phyloP scores from a whole-genome alignment of 1,140 invertebrate genomes.

The Aphelinus certus region DNA sequence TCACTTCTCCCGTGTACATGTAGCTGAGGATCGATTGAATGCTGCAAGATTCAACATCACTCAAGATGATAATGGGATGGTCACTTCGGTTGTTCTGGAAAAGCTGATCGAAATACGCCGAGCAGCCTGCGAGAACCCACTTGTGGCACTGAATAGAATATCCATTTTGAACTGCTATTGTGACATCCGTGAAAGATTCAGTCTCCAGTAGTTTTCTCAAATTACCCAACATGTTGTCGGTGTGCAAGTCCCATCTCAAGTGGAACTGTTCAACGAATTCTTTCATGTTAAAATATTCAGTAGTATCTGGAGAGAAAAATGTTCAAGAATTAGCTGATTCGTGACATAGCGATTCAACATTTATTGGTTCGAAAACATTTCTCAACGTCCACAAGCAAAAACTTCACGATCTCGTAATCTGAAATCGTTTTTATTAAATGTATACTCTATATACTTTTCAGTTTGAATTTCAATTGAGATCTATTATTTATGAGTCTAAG shows the following conservation, averaged over 20 bases:
- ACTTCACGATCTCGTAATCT: too few relatives aligned
- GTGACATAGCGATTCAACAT: too few relatives aligned
- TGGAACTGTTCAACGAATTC: constrained; percentile 80
- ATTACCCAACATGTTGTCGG: constrained; percentile 84
- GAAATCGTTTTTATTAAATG: too few relatives aligned
- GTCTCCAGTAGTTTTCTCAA: constrained; percentile 85
- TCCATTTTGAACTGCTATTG: constrained; percentile 81
- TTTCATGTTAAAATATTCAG: constrained; percentile 4
- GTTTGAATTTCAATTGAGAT: too few relatives aligned
- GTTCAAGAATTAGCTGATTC: too few relatives aligned
- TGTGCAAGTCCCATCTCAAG: constrained; percentile 92
- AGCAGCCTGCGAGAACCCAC: constrained; percentile 88
- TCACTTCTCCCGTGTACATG: constrained; percentile 93
- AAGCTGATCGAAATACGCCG: constrained; percentile 85
- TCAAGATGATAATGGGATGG: constrained; percentile 85
- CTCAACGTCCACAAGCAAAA: too few relatives aligned
- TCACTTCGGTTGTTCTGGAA: constrained; percentile 81
- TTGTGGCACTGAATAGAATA: constrained; percentile 78
- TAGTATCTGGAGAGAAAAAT: constrained; percentile 4
- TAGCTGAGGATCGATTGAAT: constrained; percentile 90
- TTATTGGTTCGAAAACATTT: too few relatives aligned
- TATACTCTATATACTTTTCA: too few relatives aligned
- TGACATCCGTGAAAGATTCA: constrained; percentile 89
- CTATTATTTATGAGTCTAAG: too few relatives aligned
- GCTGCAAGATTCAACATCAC: constrained; percentile 83